These are phyloP conservation scores for Protosalanx chinensis DNA, from an alignment of 2,797 vertebrate species.

Conservation along the genomic window DNA sequence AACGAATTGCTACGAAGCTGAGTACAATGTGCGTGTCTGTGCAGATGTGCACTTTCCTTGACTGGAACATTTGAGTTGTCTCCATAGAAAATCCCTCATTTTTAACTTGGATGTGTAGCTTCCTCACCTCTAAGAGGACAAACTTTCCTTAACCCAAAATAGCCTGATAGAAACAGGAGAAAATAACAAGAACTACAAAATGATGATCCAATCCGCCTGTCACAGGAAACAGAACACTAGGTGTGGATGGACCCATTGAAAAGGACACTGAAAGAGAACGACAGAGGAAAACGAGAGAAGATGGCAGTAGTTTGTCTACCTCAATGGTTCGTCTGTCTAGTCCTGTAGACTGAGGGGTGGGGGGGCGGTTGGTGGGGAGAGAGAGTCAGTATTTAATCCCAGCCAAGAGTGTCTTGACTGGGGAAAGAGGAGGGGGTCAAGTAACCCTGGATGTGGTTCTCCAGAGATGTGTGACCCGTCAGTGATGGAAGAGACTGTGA, in stretches of 20 bases:
- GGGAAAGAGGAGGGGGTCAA: constrained; percentile 24
- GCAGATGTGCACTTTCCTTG: too few species aligned
- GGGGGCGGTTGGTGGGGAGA: neutral
- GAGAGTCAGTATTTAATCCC: neutral
- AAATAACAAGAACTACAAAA: neutral
- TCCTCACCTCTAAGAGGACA: too few species aligned
- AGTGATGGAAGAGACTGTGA: neutral
- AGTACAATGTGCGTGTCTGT: neutral
- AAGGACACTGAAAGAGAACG: constrained; percentile 11
- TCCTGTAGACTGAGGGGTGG: constrained; percentile 2
- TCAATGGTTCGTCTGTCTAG: constrained; percentile 66
- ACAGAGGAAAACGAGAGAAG: constrained; percentile 56
- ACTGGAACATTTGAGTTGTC: neutral
- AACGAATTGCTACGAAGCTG: neutral
- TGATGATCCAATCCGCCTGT: neutral
- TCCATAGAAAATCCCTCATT: neutral
- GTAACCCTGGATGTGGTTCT: constrained; percentile 24
- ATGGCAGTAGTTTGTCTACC: constrained; percentile 42
- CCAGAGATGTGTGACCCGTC: constrained; percentile 3
- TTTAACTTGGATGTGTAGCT: too few species aligned
- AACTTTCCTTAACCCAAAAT: too few species aligned
- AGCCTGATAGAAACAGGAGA: too few species aligned
- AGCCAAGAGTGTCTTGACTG: constrained; percentile 25
- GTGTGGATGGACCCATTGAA: constrained; percentile 27
- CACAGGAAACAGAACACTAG: constrained; percentile 44